Evolutionary conservation across 2,113 vertebrate genomes (phyloP), one percentile per base, ranked within the genome.

Genomic region (Pterophyllum scalare): DNA sequence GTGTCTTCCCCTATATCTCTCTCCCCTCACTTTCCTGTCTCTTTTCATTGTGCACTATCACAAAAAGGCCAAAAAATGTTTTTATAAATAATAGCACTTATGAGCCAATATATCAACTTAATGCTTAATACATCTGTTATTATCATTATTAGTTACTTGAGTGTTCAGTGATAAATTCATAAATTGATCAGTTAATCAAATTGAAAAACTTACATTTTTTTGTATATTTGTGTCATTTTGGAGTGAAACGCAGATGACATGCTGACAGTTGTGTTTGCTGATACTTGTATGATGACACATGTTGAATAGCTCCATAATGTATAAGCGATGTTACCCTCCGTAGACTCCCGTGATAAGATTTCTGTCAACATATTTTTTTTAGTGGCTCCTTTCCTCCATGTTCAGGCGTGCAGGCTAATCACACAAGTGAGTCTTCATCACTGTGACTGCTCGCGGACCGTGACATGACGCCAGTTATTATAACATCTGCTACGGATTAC

Each of bases 401-500:
- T 54, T 81, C 75, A 77, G 77, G 80, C 83, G 80, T 19, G 74
- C 40, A 7, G 84, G 46, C 15, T 70, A 84, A 86, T 93, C 79
- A 35, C 82, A 86, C 80, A 88, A 88, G 82, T 85, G 80, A 81
- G 43, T 64, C 52, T 58, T 56, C 75, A 24, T 83, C 86, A 77
- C 78, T 54, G 52, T 77, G 84, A 82, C 80, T 87, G 67, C 6
- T 38, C 26, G 40, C n/a, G 15, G 77, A 33, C 65, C 1, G 4
- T 46, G 74, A 81, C 59, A 89, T 87, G 89, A 92, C 64, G 77
- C 79, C 85, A 81, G 75, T 59, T 62, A 54, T 90, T 83, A 77
- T 82, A 81, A 87, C 77, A 89, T 92, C 92, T 94, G 92, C 75
- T 82, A 5, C 5, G 60, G 22, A 59, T 94, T 91, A 93, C 88